These are phyloP conservation scores for Habropoda laboriosa DNA, from an alignment of 1,140 invertebrate species.

Conservation along the genomic window DNA sequence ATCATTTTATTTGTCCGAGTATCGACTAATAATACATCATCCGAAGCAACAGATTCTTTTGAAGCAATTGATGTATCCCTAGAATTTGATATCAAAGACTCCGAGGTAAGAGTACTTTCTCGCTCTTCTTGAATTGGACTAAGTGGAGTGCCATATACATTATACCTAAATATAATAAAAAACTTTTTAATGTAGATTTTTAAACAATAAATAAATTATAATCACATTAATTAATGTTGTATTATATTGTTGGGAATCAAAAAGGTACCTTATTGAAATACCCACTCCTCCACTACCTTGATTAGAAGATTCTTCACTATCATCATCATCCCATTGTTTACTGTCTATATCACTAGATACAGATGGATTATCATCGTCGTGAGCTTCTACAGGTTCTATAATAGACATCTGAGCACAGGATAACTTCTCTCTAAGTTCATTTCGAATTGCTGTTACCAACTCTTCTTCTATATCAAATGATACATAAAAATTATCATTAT, in stretches of 20 bases:
- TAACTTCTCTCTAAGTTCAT: slow-evolving; percentile 87
- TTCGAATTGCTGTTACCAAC: slow-evolving; percentile 86
- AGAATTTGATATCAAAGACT: slow-evolving; percentile 75
- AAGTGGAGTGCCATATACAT: slow-evolving; percentile 83
- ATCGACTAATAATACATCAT: slow-evolving; percentile 83
- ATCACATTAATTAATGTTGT: not conserved
- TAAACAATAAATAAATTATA: not conserved
- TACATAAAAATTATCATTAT: slow-evolving; percentile 82
- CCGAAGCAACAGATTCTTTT: slow-evolving; percentile 74
- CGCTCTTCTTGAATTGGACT: slow-evolving; percentile 86
- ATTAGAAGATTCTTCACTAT: slow-evolving; percentile 68
- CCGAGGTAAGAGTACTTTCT: slow-evolving; percentile 77
- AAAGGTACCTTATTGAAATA: slow-evolving; percentile 79
- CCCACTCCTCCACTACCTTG: slow-evolving; percentile 73
- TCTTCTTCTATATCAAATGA: slow-evolving; percentile 86
- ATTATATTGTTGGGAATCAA: slow-evolving; percentile 5
- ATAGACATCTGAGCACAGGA: slow-evolving; percentile 85
- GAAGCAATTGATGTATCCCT: slow-evolving; percentile 75
- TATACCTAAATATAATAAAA: slow-evolving; percentile 77
- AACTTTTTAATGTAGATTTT: not conserved
- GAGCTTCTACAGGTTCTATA: slow-evolving; percentile 74
- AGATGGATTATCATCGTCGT: slow-evolving; percentile 75
- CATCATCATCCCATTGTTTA: slow-evolving; percentile 74
- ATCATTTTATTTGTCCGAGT: slow-evolving; percentile 82
- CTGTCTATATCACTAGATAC: slow-evolving; percentile 65